phyloP scores from a whole-genome alignment of 2,113 vertebrate genomes.

The Chloropsis cyanopogon region DNA sequence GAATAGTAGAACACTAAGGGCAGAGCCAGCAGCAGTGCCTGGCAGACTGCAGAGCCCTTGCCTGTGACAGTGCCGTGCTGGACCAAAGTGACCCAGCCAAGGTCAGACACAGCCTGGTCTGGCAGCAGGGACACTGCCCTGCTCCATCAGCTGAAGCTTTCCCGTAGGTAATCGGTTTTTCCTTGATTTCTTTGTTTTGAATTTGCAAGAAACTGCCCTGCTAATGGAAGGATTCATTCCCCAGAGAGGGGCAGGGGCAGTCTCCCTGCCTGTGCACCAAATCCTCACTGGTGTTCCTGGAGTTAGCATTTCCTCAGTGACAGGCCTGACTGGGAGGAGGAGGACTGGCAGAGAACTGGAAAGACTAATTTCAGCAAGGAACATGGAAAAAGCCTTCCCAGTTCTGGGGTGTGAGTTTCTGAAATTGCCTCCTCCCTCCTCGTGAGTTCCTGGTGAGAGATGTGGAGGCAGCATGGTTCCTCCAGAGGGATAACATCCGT shows the following conservation, averaged over 20 bases:
- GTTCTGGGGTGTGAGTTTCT: neutral
- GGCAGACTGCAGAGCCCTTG: neutral
- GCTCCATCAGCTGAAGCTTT: neutral
- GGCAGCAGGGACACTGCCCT: neutral
- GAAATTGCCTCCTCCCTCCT: neutral
- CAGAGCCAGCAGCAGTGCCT: neutral
- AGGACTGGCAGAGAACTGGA: neutral
- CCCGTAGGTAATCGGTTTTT: neutral
- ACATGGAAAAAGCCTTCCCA: neutral
- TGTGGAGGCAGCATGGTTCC: neutral
- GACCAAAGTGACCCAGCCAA: neutral
- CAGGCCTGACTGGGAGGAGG: neutral
- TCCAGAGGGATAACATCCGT: neutral
- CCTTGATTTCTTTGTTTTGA: neutral
- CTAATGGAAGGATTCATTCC: neutral
- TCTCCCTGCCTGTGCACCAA: neutral
- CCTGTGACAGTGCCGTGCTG: neutral
- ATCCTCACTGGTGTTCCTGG: rapidly evolving
- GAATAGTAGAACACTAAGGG: neutral
- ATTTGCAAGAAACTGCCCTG: neutral
- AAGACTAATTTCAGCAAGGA: neutral
- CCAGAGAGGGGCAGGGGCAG: neutral
- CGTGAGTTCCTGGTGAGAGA: neutral
- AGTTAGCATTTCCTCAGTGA: neutral
- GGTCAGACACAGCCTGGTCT: neutral